These are phyloP conservation scores for Philypnodon macrostomus DNA, from an alignment of 2,797 vertebrate species.

Conservation along the genomic window DNA sequence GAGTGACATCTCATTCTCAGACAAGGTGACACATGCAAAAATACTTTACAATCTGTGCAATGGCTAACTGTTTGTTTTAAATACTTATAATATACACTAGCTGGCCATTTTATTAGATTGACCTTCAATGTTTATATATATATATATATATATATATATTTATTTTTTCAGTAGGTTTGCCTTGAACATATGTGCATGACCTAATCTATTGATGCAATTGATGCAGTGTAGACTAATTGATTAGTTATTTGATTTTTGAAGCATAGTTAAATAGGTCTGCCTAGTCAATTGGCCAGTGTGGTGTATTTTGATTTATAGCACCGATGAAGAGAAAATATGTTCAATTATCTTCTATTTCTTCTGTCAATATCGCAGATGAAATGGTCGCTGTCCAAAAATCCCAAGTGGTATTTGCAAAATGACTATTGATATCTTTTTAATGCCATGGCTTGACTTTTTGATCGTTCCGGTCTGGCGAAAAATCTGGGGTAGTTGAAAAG, in stretches of 20 bases:
- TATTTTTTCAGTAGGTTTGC: too few species aligned
- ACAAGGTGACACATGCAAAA: slow-evolving; percentile 27
- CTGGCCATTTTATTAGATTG: too few species aligned
- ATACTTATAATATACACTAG: too few species aligned
- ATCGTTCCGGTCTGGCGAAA: slow-evolving; percentile 13
- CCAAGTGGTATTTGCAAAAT: background rate
- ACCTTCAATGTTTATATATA: too few species aligned
- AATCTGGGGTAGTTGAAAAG: slow-evolving; percentile 1
- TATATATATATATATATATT: too few species aligned
- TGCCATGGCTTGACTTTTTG: slow-evolving; percentile 7
- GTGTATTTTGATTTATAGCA: slow-evolving; percentile 21
- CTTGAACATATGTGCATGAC: too few species aligned
- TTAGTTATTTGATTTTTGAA: too few species aligned
- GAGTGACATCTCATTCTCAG: slow-evolving; percentile 38
- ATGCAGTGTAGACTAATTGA: too few species aligned
- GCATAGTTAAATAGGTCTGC: too few species aligned
- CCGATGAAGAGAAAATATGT: slow-evolving; percentile 13
- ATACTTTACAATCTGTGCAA: slow-evolving; percentile 13
- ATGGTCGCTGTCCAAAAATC: background rate
- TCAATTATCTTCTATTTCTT: slow-evolving; percentile 8
- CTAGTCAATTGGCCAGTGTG: too few species aligned
- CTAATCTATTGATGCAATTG: too few species aligned
- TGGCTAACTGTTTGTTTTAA: slow-evolving; percentile 20
- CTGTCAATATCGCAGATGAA: slow-evolving; percentile 15
- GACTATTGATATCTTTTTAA: slow-evolving; percentile 24